These are phyloP conservation scores for Odocoileus virginianus DNA, from an alignment of 2,113 vertebrate genomes.

Conservation along the genomic window DNA sequence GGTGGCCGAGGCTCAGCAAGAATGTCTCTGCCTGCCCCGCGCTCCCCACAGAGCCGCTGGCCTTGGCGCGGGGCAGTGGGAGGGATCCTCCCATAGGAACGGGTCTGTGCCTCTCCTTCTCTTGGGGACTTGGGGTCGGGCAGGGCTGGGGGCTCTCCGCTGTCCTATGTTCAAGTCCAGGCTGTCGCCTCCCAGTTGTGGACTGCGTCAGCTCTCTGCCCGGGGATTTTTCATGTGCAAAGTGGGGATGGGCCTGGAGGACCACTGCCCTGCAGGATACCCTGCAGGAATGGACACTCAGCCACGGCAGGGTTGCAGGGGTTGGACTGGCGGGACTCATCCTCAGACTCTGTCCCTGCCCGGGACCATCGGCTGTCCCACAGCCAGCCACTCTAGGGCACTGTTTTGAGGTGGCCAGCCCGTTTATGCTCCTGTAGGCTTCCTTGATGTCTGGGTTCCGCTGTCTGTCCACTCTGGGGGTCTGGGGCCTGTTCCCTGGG, in stretches of 20 bases:
- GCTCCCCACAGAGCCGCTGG: accelerated
- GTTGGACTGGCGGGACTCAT: neutral
- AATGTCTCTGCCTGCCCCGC: neutral
- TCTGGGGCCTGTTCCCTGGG: neutral
- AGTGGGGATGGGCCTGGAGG: neutral
- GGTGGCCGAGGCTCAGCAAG: neutral
- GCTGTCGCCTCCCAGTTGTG: neutral
- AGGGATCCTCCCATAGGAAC: neutral
- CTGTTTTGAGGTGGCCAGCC: neutral
- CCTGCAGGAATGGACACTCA: neutral
- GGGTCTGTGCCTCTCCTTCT: neutral
- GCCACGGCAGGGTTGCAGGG: neutral
- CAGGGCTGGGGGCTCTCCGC: neutral
- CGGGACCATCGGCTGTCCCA: accelerated
- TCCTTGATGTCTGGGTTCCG: neutral
- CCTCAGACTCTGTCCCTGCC: neutral
- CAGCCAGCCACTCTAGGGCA: neutral
- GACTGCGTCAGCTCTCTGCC: neutral
- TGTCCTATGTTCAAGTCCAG: neutral
- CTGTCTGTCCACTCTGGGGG: neutral
- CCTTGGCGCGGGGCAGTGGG: neutral
- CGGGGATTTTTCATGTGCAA: neutral
- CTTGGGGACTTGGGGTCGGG: neutral
- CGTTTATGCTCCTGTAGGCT: neutral
- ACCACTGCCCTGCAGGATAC: neutral